These are phyloP conservation scores for Scarus forsteni DNA, from an alignment of 2,797 vertebrate species.

Conservation along the genomic window DNA sequence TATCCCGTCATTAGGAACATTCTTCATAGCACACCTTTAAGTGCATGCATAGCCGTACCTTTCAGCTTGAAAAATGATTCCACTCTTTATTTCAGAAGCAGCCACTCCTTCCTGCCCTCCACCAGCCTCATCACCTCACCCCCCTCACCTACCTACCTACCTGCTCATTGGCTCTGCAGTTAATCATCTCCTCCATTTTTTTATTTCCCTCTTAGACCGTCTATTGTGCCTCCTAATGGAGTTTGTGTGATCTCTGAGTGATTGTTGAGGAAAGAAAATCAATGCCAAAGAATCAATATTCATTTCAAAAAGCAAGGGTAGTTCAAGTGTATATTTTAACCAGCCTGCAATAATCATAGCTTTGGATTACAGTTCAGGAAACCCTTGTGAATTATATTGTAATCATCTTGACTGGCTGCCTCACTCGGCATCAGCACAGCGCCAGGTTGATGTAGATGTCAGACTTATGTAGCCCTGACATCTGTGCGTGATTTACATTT, in stretches of 20 bases:
- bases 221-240: background rate
- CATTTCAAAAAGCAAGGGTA: background rate
- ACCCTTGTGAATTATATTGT: background rate
- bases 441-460: constrained; percentile 16
- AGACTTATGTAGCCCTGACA: constrained; percentile 40
- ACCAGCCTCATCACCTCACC: background rate
- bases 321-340: background rate
- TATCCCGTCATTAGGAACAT: no score
- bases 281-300: background rate
- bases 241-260: background rate
- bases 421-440: background rate
- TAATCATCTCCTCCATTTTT: background rate
- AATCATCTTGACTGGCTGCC: constrained; percentile 6
- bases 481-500: constrained; percentile 38
- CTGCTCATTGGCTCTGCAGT: background rate
- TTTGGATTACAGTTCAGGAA: background rate
- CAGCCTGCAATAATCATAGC: background rate
- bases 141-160: background rate
- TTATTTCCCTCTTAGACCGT: background rate
- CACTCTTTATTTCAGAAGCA: background rate
- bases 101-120: background rate
- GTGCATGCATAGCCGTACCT: no score
- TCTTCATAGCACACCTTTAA: no score
- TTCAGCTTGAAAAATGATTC: no score
- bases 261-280: background rate